Conservation (phyloP, 2,797 vertebrate species). For the Philypnodon macrostomus region DNA sequence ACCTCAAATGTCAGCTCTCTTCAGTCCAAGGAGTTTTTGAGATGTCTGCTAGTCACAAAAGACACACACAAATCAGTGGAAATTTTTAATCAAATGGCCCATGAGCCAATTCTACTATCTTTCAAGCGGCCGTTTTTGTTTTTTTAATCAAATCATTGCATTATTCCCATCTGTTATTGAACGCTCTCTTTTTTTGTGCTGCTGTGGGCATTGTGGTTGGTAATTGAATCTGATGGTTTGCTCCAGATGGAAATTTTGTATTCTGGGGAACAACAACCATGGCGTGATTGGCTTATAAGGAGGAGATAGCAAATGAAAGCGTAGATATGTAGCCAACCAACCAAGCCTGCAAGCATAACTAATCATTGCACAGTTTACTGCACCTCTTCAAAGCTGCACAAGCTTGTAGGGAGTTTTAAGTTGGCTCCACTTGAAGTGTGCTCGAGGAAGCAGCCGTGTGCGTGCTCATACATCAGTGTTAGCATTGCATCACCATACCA, state of each 20-base stretch:
- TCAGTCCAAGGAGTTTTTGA: no score
- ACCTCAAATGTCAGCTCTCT: no score
- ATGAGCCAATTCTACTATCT: constrained; percentile 33
- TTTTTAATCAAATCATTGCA: constrained; percentile 27
- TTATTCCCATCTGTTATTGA: constrained; percentile 49
- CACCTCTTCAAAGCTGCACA: constrained; percentile 42
- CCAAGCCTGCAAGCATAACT: constrained; percentile 30
- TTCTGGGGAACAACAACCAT: constrained; percentile 48
- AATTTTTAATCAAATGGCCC: constrained; percentile 46
- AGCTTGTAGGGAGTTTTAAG: constrained; percentile 31
- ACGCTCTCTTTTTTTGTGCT: constrained; percentile 29
- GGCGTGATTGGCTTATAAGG: constrained; percentile 32
- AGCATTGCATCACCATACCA: constrained; percentile 13
- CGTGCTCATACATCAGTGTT: constrained; percentile 20
- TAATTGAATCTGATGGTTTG: constrained; percentile 58
- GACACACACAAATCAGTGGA: constrained; percentile 24
- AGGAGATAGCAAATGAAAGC: constrained; percentile 18
- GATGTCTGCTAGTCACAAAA: constrained; percentile 18
- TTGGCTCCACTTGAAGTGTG: constrained; percentile 33
- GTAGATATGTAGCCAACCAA: constrained; percentile 21
- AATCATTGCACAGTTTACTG: constrained; percentile 32
- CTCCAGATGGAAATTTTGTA: constrained; percentile 52
- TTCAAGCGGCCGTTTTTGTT: constrained; percentile 7
- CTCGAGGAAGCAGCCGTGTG: constrained; percentile 8
- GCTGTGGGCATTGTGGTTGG: constrained; percentile 49